Evolutionary conservation across 1,140 invertebrate species (phyloP), one percentile per base, ranked within the genome.

Genomic region (Lepidurus couesii): DNA sequence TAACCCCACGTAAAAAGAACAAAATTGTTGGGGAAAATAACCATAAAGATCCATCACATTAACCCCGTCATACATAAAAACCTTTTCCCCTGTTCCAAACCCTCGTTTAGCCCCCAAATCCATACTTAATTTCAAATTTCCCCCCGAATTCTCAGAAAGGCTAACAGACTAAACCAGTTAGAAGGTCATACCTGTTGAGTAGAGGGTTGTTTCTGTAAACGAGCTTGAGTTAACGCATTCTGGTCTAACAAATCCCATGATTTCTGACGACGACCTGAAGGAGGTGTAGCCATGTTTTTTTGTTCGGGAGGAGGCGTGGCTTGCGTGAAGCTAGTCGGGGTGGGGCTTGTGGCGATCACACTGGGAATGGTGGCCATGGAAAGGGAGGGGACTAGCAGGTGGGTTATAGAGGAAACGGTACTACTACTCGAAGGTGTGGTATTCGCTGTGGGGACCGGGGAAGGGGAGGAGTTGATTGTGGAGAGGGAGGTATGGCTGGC

Each of bases 241-340:
- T 95, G 93, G 84, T 96, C 95, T 6, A 96, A 86, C 65, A 95
- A 86, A 85, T 97, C 95, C 92, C 95, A 96, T 1, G 94, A 95
- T 84, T 96, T 97, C 86, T 97, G 95, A n/a, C 94, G 87, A 24
- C 83, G 77, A n/a, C 91, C 77, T 73, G 83, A 83, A 5, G 84
- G 82, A 16, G 85, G 84, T 8, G 84, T 84, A 74, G 81, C 78
- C 73, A 82, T 79, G 79, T 81, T 65, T 11, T 42, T 42, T 5
- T 26, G 76, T 42, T 44, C 75, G 11, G 74, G 42, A 75, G 42
- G 7, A 16, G 45, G 53, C 3, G 53, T 65, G 53, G 53, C 53
- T 65, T 65, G 53, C 21, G 53, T 79, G 42, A 34, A 74, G 34
- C 42, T 75, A 11, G 78, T 79, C 21, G 74, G 78, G 8, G 74